Base-by-base conservation (phyloP, 1,140 invertebrate species). In the Coptotermes formosanus region DNA sequence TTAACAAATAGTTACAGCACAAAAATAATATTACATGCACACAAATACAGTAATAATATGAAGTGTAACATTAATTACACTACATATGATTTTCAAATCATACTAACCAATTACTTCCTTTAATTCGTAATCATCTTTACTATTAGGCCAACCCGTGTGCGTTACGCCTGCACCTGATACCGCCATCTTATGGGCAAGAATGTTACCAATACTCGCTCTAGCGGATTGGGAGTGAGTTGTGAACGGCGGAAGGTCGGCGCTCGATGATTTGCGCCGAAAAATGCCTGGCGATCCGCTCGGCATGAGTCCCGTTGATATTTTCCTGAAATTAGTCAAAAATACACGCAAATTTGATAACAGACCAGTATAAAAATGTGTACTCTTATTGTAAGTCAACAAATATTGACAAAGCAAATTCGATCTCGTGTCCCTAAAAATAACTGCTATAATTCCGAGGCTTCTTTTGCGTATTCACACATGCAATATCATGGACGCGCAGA, bases 91-190 rank as follows among this genome's bases (percentile, higher is more conserved):
- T 32, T 23, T 32, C 23, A 84, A 16, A 45, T 75, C n/a, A 55
- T 69, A 90, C 92, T 93, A 92, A 96, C 98, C 98, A 89, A 99
- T 99, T 89, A 99, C 96, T 92, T 99, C 97, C 89, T 95, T 95
- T 86, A 99, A 92, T 91, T 98, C 97, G 92, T 99, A 99, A 90
- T 98, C 97, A 89, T 98, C 96, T 91, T 97, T 96, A 88, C 94
- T 95, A 92, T 98, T 98, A 86, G 97, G 95, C 98, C 98, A 99
- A 87, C 94, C 94, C 88, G 91, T 90, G 88, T 93, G 92, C 89
- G 92, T 92, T 90, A 91, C 91, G 88, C 90, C 92, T 89, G 92
- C 92, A 89, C 92, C 93, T 89, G 92, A 92, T 88, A 94, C 92
- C 90, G 94, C 94, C 94, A 95, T 95, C 93, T 95, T 95, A 91